Conservation (phyloP, 2,797 vertebrate genomes). For the Limnodromus scolopaceus region DNA sequence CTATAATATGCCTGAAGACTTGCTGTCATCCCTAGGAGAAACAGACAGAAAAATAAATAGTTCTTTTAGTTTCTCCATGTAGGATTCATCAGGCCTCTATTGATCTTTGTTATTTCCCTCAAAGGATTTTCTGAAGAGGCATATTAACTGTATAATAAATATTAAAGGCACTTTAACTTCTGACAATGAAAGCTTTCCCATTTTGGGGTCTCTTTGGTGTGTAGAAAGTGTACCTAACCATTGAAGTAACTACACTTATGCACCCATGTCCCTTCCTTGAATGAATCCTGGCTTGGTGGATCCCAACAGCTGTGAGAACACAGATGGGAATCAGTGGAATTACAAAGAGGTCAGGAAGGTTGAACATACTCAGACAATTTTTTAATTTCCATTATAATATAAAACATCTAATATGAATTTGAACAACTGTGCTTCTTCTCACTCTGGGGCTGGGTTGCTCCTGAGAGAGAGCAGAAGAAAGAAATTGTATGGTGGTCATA, state of each 20-base stretch:
- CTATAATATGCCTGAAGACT: background rate
- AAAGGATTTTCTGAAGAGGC: constrained; percentile 62
- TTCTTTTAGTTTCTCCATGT: constrained; percentile 71
- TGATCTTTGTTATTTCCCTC: constrained; percentile 69
- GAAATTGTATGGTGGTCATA: background rate
- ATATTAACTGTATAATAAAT: constrained; percentile 71
- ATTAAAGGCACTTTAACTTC: constrained; percentile 70
- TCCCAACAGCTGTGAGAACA: background rate
- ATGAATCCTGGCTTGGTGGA: background rate
- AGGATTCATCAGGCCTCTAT: constrained; percentile 53
- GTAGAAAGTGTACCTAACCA: background rate
- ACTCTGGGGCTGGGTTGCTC: background rate
- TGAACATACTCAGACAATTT: background rate
- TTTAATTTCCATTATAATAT: background rate
- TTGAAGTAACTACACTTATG: background rate
- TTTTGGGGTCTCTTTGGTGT: constrained; percentile 11
- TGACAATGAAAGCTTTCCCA: constrained; percentile 42
- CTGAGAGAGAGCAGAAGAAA: background rate
- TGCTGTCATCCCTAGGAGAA: constrained; percentile 42
- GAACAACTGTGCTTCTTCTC: background rate
- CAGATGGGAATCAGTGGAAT: background rate
- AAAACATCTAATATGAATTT: background rate
- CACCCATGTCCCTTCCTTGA: background rate
- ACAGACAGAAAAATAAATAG: constrained; percentile 69
- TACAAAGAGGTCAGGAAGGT: background rate